Conservation (phyloP, 2,888 invertebrate species). For the Andrena camellia region DNA sequence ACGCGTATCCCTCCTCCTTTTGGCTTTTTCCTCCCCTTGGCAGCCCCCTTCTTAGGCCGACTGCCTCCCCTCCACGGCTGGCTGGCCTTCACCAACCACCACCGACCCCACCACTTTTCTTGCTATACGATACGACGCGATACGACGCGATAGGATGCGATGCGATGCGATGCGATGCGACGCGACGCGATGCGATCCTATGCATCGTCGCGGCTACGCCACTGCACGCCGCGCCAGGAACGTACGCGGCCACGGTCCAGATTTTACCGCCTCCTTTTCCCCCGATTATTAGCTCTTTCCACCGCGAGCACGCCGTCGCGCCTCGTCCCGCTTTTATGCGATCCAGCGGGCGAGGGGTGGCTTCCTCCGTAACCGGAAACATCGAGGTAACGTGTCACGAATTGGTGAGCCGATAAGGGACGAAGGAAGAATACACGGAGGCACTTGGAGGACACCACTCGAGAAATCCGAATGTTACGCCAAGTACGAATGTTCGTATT, state of each 20-base stretch:
- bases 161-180: neutral
- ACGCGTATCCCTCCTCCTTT: constrained; percentile 63
- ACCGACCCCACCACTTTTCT: constrained; percentile 47
- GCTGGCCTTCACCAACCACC: constrained; percentile 59
- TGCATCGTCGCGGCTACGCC: constrained; percentile 11
- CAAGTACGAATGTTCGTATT: constrained; percentile 33
- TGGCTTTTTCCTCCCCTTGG: constrained; percentile 65
- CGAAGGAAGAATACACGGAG: too few relatives aligned
- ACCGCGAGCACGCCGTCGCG: neutral
- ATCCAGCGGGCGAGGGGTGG: too few relatives aligned
- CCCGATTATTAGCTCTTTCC: constrained; percentile 17
- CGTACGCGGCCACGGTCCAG: constrained; percentile 29
- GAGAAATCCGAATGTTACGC: neutral
- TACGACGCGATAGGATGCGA: constrained; percentile 3
- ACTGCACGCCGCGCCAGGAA: constrained; percentile 34
- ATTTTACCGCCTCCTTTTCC: neutral
- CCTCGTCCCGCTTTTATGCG: too few relatives aligned
- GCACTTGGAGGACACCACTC: neutral
- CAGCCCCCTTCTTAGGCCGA: constrained; percentile 72
- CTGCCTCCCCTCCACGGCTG: constrained; percentile 51
- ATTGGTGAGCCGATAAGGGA: too few relatives aligned
- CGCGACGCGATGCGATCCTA: too few relatives aligned
- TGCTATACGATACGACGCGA: constrained; percentile 19
- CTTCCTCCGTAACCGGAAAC: too few relatives aligned
- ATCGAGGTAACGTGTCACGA: too few relatives aligned